Base-by-base conservation (phyloP, 2,888 invertebrate genomes). In the Eupithecia insigniata region DNA sequence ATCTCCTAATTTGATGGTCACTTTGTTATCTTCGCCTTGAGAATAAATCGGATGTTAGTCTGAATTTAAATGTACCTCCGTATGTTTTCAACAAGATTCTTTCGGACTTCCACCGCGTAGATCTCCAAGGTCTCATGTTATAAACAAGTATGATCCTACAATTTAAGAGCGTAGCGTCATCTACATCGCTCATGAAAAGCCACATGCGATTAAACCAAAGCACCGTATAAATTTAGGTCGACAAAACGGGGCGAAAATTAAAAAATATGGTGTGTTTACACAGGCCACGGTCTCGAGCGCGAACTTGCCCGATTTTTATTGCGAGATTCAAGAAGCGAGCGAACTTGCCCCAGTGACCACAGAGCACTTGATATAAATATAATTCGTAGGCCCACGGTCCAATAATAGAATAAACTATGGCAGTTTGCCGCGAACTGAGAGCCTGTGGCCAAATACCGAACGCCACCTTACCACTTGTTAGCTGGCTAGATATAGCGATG, bases 281-380 rank as follows among this genome's bases (percentile, higher is more conserved):
- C 84, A 82, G 87, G 87, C 89, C 90, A 89, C 86, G 91, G 86
- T 90, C 91, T 90, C 82, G 86, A 82, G 83, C 88, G 87, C 90
- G 90, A 92, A 92, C 92, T 92, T 91, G 92, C 80, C 87, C 90
- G 90, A 92, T 90, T 93, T 92, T 92, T 92, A 89, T 87, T 86
- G 87, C 84, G 85, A 89, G 89, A 89, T 89, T 90, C 86, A 90
- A 90, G 88, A 89, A 89, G 87, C 89, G 83, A 87, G 85, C 91
- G 92, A 92, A 92, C 92, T 93, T 93, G 93, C 88, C 90, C 93
- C 86, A 92, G 86, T 92, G 92, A 92, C 92, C 89, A 91, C 86
- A 82, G 82, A 83, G 82, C 83, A 83, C 83, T 87, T 86, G 87
- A 88, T 90, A 90, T 90, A 91, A 92, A 92, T 91, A 91, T 90